Percentiles rank a stretch among this genome's conserved stretches.
These are phyloP conservation scores for Dipodomys stephensi DNA, from an alignment of 2,113 vertebrate species.

Conservation along the genomic window DNA sequence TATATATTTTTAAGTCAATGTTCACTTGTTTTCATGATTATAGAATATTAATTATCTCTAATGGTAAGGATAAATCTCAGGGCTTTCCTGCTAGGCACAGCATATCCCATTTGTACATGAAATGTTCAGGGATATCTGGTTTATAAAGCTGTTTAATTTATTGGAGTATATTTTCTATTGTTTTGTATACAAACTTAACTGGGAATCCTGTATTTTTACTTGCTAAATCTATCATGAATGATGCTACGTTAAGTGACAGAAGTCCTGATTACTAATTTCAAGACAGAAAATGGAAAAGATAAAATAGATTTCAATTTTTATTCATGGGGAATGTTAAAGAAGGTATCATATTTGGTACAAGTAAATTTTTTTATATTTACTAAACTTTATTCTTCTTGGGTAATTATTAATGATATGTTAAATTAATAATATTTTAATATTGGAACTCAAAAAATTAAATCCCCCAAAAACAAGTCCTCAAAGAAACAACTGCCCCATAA, in stretches of 20 bases:
- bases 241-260: background rate
- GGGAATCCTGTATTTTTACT: background rate
- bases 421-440: background rate
- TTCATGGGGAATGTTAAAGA: background rate
- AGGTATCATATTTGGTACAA: background rate
- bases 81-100: background rate
- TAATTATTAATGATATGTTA: slow-evolving; percentile 1
- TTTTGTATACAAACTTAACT: background rate
- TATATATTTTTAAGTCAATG: background rate
- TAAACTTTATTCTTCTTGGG: background rate
- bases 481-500: too few species aligned
- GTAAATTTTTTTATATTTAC: background rate
- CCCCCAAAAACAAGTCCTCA: too few species aligned
- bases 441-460: too few species aligned
- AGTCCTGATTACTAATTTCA: background rate
- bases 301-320: slow-evolving; percentile 1
- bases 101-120: background rate
- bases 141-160: background rate
- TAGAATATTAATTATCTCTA: background rate
- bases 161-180: background rate
- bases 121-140: background rate
- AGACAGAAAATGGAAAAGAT: background rate
- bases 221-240: background rate
- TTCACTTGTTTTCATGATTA: background rate
- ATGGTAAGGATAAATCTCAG: background rate